A percentile compares a stretch with the other conserved stretches of the same genome.
Evolutionary conservation across 2,888 invertebrate genomes (phyloP).

Genomic region (Ceraclea dissimilis): DNA sequence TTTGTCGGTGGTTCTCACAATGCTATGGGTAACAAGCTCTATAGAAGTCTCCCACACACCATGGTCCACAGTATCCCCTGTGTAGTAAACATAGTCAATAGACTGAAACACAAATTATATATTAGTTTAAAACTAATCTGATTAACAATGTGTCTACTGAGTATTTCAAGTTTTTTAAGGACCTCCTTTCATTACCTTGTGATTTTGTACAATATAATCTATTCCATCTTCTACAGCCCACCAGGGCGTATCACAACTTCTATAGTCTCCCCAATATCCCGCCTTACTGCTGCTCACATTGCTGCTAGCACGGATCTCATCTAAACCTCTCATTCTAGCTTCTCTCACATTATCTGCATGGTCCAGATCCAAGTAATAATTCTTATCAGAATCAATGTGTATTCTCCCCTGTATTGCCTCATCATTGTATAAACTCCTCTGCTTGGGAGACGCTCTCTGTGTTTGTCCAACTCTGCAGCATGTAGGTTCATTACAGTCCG

Average conservation of each 20-base stretch:
- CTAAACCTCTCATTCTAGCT: constrained; percentile 25
- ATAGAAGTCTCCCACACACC: constrained; percentile 79
- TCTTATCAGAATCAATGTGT: constrained; percentile 29
- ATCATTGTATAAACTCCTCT: constrained; percentile 28
- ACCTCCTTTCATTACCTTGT: too few species aligned
- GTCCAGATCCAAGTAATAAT: constrained; percentile 28
- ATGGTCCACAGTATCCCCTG: constrained; percentile 83
- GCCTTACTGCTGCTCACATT: constrained; percentile 33
- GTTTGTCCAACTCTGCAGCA: constrained; percentile 66
- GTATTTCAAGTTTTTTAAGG: too few species aligned
- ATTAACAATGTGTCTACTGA: too few species aligned
- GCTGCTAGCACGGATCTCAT: constrained; percentile 3
- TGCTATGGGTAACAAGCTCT: constrained; percentile 52
- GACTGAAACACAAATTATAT: too few species aligned
- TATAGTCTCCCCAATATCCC: constrained; percentile 76
- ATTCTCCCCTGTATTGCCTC: constrained; percentile 31
- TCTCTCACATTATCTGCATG: constrained; percentile 15
- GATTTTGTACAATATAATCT: constrained; percentile 48
- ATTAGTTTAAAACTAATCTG: too few species aligned
- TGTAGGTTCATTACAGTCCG: constrained; percentile 65
- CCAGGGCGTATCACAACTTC: constrained; percentile 68
- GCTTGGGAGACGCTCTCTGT: constrained; percentile 9
- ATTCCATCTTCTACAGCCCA: constrained; percentile 61
- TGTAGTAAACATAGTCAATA: constrained; percentile 65
- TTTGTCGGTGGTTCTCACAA: constrained; percentile 46